Evolutionary conservation across 2,888 invertebrate species (phyloP), one percentile per base, ranked within the genome.

Genomic region (Melieria crassipennis): DNA sequence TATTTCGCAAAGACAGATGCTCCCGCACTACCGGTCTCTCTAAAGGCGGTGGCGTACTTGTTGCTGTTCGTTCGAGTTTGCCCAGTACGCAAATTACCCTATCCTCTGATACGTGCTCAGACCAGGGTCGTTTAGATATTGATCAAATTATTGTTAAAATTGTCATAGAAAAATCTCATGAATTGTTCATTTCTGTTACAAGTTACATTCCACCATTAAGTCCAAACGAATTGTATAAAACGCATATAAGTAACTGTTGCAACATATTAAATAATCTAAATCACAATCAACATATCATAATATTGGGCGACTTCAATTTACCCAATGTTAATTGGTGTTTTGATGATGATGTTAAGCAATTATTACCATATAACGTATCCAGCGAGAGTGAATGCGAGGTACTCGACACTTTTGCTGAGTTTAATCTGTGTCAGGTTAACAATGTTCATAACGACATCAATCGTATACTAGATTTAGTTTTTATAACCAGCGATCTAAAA

Each of bases 101-200:
- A 48, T 30, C 63, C 9, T 47, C 48, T 48, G 11, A 64, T 11
- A 9, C n/a, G 0, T 43, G 6, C n/a, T 11, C 47, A 7, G 16
- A 43, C n/a, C n/a, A 48, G 55, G 56, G 58, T 42, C 1, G 5
- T 58, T 58, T 42, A 42, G 58, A 58, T 42, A 58, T 65, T 55
- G 65, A 65, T 65, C 65, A 65, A 55, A 43, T 65, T 42, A 65
- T 65, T 43, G 43, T 65, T 50, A 65, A 65, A 55, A 65, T 55
- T 30, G 45, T 9, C n/a, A n/a, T 65, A n/a, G n/a, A 50, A 43
- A 48, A 65, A 50, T 48, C 48, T 50, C 13, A n/a, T n/a, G 65
- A 65, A 65, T 42, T 65, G n/a, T 65, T 46, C 47, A 46, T 46
- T 46, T n/a, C 11, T 46, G 45, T n/a, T n/a, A n/a, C n/a, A 16